Evolutionary conservation across 2,113 vertebrate species (phyloP), one percentile per base, ranked within the genome.

Genomic region (Menura novaehollandiae): DNA sequence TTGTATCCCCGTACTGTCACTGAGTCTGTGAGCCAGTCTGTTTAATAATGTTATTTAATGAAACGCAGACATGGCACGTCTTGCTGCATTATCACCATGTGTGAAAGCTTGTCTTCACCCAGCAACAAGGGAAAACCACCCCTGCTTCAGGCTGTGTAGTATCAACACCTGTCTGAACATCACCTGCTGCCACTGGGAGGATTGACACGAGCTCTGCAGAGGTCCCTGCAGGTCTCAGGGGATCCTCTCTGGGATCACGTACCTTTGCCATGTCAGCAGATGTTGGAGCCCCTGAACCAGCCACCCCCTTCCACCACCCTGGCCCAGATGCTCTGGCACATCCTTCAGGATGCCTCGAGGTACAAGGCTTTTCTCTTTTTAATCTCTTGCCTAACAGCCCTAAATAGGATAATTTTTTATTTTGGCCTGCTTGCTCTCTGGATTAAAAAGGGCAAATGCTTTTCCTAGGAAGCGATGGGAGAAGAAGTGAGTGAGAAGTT

Each of bases 121-220:
- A 43, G 84, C 51, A 67, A 8, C 7, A 20, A 30, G 78, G 56
- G 77, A 60, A 21, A 82, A 26, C 3, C 39, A 13, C 4, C 20
- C 51, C 27, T 35, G 10, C 15, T 23, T 15, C 52, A n/a, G 19
- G 14, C 22, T 85, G 17, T 41, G 15, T 4, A 30, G 23, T 6
- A 43, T 8, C 58, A 83, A 7, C 30, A 46, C 23, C 27, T 56
- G 32, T 35, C 49, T 86, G 83, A 78, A 73, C 23, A 19, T 32
- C 49, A 53, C 53, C 46, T 60, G 64, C 74, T 84, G 55, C 22
- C 84, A 4, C 67, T 60, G 35, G 21, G 41, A 74, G 20, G 24
- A 24, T 16, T 35, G 69, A 15, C 51, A 10, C 0, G 0, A 67
- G 64, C 64, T 58, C 64, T 6, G 1, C 1, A 7, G 66, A 66